phyloP scores from a whole-genome alignment of 23 tunicate species.

The Oikopleura dioica region DNA sequence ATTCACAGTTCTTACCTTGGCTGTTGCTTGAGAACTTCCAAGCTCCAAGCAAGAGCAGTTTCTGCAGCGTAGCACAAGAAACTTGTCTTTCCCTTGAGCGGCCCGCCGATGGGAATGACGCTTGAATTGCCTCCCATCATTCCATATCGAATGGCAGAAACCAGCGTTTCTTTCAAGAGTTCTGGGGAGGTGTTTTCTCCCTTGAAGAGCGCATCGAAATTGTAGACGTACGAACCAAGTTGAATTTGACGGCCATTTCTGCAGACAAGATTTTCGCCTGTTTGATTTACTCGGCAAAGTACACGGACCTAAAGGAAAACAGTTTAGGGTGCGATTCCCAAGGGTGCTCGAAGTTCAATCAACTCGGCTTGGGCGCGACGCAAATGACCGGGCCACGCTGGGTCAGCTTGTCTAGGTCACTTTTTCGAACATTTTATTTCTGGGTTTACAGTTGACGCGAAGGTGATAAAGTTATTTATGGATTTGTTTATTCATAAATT shows the following conservation, averaged over 20 bases:
- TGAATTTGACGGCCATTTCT: neutral
- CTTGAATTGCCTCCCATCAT: slow-evolving; percentile 8
- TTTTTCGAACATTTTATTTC: too few species aligned
- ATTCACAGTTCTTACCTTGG: slow-evolving; percentile 1
- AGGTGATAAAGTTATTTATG: too few species aligned
- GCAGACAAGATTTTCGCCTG: neutral
- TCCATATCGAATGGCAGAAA: neutral
- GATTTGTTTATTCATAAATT: too few species aligned
- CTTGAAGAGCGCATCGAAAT: slow-evolving; percentile 2
- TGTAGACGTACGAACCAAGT: neutral
- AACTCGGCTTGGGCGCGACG: too few species aligned
- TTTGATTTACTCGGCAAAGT: neutral
- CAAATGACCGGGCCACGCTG: too few species aligned
- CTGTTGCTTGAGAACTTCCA: slow-evolving; percentile 12
- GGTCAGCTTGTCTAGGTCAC: too few species aligned
- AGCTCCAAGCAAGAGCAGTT: slow-evolving; percentile 10
- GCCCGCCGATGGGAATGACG: slow-evolving; percentile 8
- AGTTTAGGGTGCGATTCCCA: too few species aligned
- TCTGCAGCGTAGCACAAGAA: slow-evolving; percentile 1
- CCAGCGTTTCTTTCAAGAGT: neutral
- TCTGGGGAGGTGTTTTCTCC: neutral
- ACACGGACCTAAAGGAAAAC: slow-evolving; percentile 11
- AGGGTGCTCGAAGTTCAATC: too few species aligned
- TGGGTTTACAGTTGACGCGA: too few species aligned
- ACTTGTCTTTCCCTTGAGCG: neutral